phyloP scores from a whole-genome alignment of 92 coral and sea anemone genomes.

The Parazoanthus darwini region DNA sequence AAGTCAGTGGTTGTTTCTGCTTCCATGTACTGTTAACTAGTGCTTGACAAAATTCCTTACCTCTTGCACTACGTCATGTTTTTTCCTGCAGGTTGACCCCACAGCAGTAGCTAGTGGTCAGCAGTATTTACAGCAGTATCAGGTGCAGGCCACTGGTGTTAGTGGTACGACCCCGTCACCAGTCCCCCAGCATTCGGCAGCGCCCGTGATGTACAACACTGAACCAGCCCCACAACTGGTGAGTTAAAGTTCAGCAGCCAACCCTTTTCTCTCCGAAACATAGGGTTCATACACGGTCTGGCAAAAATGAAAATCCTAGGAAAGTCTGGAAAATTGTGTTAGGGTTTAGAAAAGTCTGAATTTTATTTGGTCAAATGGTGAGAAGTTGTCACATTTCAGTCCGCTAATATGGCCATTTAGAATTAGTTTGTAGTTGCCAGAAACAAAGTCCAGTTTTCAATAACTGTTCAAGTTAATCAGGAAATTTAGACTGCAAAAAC shows the following conservation, averaged over 20 bases:
- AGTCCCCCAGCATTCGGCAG: slow-evolving; percentile 74
- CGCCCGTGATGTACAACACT: slow-evolving; percentile 68
- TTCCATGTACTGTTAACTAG: too few relatives aligned
- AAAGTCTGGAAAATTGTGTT: background rate
- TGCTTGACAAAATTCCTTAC: background rate
- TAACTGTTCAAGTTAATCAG: too few relatives aligned
- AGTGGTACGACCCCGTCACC: slow-evolving; percentile 52
- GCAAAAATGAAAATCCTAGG: background rate
- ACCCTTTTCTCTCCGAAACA: background rate
- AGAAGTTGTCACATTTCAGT: background rate
- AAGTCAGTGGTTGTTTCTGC: too few relatives aligned
- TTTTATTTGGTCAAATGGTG: too few relatives aligned
- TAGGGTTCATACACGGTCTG: background rate
- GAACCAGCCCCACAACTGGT: slow-evolving; percentile 38
- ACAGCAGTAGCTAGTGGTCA: slow-evolving; percentile 20
- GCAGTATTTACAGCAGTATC: slow-evolving; percentile 34
- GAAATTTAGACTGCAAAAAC: too few relatives aligned
- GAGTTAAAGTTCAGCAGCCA: background rate
- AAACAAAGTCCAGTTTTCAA: too few relatives aligned
- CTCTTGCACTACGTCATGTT: background rate
- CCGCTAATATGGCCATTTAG: too few relatives aligned
- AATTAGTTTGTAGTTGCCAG: too few relatives aligned
- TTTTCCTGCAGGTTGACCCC: background rate
- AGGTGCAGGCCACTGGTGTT: slow-evolving; percentile 45
- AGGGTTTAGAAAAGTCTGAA: too few relatives aligned